phyloP scores from a whole-genome alignment of 2,888 invertebrate species.

The Drosophila borealis region DNA sequence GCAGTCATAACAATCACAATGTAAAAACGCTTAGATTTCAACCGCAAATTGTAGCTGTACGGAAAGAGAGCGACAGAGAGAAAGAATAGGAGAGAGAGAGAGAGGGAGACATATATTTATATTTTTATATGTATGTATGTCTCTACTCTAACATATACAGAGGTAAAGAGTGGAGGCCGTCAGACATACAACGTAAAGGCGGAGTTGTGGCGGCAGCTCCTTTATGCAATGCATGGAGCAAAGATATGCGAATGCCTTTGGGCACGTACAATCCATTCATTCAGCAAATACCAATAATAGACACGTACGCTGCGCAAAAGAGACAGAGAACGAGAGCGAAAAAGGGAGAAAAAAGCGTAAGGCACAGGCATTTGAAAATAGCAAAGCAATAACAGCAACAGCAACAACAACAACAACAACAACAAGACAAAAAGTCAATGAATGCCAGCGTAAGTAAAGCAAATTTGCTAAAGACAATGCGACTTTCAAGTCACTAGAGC shows the following conservation, averaged over 20 bases:
- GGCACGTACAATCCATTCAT: conserved; percentile 80
- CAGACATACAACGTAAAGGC: conserved; percentile 68
- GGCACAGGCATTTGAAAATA: conserved; percentile 72
- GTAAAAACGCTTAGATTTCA: conserved; percentile 81
- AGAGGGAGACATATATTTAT: neutral
- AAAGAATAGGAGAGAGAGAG: conserved; percentile 2
- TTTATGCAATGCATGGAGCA: conserved; percentile 47
- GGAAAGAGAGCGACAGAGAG: conserved; percentile 1
- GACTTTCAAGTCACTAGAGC: conserved; percentile 60
- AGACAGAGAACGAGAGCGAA: conserved; percentile 3
- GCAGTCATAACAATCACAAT: conserved; percentile 80
- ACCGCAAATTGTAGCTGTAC: conserved; percentile 63
- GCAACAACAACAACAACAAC: conserved; percentile 16
- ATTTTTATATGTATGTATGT: neutral
- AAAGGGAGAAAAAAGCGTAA: conserved; percentile 9
- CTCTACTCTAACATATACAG: neutral
- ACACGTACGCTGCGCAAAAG: conserved; percentile 65
- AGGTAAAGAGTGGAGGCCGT: conserved; percentile 19
- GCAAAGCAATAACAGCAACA: conserved; percentile 37
- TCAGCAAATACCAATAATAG: conserved; percentile 80
- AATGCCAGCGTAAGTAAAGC: conserved; percentile 74
- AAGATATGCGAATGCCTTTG: conserved; percentile 77
- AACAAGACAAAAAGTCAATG: conserved; percentile 72
- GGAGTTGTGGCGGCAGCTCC: conserved; percentile 47
- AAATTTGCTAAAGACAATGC: conserved; percentile 76